A percentile compares a stretch with the other conserved stretches of the same genome.
These are phyloP conservation scores for Orientallactaga bullata DNA, from an alignment of 2,113 vertebrate species.

Conservation along the genomic window DNA sequence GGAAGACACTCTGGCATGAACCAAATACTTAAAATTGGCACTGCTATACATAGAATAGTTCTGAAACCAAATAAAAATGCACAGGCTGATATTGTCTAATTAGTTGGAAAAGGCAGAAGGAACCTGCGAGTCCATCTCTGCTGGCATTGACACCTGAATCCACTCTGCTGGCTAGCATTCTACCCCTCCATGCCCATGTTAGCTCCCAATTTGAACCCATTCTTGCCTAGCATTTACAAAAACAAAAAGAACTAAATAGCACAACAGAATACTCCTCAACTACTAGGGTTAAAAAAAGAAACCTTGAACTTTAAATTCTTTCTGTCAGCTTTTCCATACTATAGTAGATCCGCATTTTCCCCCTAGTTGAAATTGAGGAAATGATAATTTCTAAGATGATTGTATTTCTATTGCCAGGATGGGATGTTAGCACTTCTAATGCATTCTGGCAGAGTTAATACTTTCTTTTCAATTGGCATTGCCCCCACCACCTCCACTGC, in stretches of 20 bases:
- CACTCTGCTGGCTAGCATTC: background rate
- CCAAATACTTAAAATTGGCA: background rate
- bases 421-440: background rate
- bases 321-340: background rate
- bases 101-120: background rate
- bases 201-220: background rate
- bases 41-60: background rate
- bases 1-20: background rate
- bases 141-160: background rate
- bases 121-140: background rate
- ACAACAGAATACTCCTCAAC: background rate
- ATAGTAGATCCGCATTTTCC: background rate
- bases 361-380: background rate
- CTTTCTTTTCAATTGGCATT: background rate
- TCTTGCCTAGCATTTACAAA: background rate
- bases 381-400: background rate
- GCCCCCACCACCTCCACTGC: background rate
- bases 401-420: background rate
- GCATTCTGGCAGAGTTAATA: background rate
- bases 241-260: background rate
- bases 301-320: slow-evolving; percentile 1
- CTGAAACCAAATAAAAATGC: slow-evolving; percentile 11
- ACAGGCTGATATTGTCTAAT: background rate
- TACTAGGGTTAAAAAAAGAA: background rate
- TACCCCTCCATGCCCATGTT: background rate